Conservation (phyloP, 2,888 invertebrate genomes). For the Platycheirus rosarum region DNA sequence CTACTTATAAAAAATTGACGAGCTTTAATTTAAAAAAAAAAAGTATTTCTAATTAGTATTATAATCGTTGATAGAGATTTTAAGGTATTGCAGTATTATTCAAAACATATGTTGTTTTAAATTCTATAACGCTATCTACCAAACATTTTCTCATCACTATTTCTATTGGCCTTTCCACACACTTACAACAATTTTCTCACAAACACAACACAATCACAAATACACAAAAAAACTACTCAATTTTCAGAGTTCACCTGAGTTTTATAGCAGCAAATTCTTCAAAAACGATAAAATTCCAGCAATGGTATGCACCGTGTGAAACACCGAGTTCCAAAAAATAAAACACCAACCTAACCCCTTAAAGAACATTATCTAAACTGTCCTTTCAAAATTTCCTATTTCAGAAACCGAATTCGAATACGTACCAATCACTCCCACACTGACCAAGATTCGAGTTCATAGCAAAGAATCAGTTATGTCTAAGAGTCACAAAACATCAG, state of each 20-base stretch:
- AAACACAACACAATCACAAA: not conserved
- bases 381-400: constrained; percentile 78
- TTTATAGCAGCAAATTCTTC: constrained; percentile 2
- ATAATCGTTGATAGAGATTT: too few species aligned
- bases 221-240: too few species aligned
- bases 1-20: too few species aligned
- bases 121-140: too few species aligned
- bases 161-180: too few species aligned
- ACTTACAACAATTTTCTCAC: too few species aligned
- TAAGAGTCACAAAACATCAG: constrained; percentile 70
- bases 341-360: not conserved
- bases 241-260: constrained; percentile 33
- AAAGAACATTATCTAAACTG: not conserved
- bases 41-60: too few species aligned
- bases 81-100: too few species aligned
- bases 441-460: constrained; percentile 91
- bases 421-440: constrained; percentile 90
- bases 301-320: constrained; percentile 60
- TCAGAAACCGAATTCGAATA: constrained; percentile 90
- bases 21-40: too few species aligned
- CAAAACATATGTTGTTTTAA: too few species aligned
- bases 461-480: constrained; percentile 81
- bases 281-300: not conserved
- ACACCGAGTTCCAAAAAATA: constrained; percentile 43
- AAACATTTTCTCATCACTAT: too few species aligned